Base-by-base conservation (phyloP, 2,888 invertebrate genomes). In the Pterostichus niger region DNA sequence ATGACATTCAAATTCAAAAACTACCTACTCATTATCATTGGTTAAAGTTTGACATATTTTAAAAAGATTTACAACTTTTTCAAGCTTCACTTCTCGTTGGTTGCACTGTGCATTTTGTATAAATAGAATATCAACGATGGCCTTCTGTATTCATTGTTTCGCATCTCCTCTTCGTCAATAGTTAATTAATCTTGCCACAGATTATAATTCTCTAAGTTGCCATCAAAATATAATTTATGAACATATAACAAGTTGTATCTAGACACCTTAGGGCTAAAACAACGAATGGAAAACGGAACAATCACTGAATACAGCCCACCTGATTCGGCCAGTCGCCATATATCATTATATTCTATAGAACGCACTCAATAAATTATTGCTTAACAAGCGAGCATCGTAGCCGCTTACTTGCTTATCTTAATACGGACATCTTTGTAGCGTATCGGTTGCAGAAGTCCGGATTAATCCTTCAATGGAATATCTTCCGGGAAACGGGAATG, bases 391-490 rank as follows among this genome's bases (percentile, higher is more conserved):
- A 61, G 33, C 61, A 59, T 59, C 31, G 61, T 33, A 33, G 13
- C 40, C 68, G 40, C 15, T 44, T 44, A 44, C 68, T 44, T 64
- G 64, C 33, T 76, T 76, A 76, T 56, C 33, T 54, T 56, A 33
- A 56, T 56, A 76, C 56, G n/a, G 56, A 76, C 13, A n/a, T 52
- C 52, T n/a, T 52, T 9, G 40, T 40, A 13, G 35, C 33, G 35
- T n/a, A 64, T 64, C 64, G 35, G 11, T 33, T n/a, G 17, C 40
- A 40, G 40, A 6, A 35, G 3, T 6, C 6, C 0, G 44, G 68
- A 44, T 46, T 71, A 71, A 71, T 71, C 68, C 68, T 71, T 71
- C 68, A 44, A 17, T 3, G 44, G 13, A n/a, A 56, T 40, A 64
- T 64, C 64, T 64, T 64, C 13, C 17, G 6, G 68, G 68, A 40